phyloP scores from a whole-genome alignment of 2,113 vertebrate genomes.

The Gobio gobio region DNA sequence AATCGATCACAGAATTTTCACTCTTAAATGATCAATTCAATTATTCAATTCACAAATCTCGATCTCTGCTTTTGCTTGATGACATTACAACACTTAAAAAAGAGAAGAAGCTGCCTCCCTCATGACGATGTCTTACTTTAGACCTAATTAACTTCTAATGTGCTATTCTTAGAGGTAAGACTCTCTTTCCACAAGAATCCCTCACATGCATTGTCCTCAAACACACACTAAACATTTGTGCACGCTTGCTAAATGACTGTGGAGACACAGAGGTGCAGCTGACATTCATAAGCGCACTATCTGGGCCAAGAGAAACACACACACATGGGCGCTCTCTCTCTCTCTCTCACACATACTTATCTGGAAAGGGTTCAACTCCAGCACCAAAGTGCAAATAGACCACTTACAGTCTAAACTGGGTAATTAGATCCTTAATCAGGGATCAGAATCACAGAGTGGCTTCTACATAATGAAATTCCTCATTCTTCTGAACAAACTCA shows the following conservation, averaged over 20 bases:
- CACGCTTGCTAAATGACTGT: background rate
- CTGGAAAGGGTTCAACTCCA: constrained; percentile 67
- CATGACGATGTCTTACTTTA: constrained; percentile 42
- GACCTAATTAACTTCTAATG: constrained; percentile 49
- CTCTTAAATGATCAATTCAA: background rate
- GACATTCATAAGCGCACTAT: constrained; percentile 51
- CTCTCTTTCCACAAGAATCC: background rate
- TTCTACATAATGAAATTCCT: constrained; percentile 69
- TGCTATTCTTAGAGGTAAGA: constrained; percentile 50
- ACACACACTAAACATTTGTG: constrained; percentile 13
- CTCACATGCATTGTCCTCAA: background rate
- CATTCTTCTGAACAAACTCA: constrained; percentile 60
- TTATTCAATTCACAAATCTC: background rate
- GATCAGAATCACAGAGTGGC: constrained; percentile 65
- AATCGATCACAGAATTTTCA: too few relatives aligned
- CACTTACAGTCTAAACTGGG: constrained; percentile 80
- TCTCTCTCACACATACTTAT: constrained; percentile 28
- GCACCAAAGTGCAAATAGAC: constrained; percentile 76
- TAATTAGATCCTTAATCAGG: constrained; percentile 80
- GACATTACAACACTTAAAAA: constrained; percentile 19
- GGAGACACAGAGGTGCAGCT: constrained; percentile 45
- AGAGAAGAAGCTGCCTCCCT: constrained; percentile 27
- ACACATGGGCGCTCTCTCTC: background rate
- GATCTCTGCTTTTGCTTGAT: background rate
- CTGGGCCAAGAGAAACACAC: constrained; percentile 60